Conservation (phyloP, 2,113 vertebrate genomes). For the Grammomys surdaster region DNA sequence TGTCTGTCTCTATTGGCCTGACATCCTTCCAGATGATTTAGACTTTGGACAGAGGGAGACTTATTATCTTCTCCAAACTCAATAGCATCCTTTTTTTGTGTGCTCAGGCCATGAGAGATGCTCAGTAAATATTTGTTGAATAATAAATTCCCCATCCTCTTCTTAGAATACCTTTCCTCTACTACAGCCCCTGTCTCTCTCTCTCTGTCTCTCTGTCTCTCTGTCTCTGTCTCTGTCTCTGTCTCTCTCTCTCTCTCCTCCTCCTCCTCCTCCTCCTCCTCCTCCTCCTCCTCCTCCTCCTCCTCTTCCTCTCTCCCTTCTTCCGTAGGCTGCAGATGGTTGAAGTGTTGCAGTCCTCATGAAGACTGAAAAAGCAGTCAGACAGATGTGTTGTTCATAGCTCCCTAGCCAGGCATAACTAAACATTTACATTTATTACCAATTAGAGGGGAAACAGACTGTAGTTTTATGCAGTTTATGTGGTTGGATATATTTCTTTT, state of each 20-base stretch:
- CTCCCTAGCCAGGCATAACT: slow-evolving; percentile 90
- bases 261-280: background rate
- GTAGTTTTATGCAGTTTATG: slow-evolving; percentile 89
- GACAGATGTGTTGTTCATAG: slow-evolving; percentile 90
- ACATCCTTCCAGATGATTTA: slow-evolving; percentile 5
- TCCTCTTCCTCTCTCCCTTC: background rate
- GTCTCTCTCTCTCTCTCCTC: background rate
- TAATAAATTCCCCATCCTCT: slow-evolving; percentile 26
- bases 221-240: rapidly evolving
- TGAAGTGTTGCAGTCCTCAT: slow-evolving; percentile 73
- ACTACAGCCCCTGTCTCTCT: background rate
- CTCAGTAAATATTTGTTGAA: slow-evolving; percentile 73
- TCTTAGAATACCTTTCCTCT: slow-evolving; percentile 25
- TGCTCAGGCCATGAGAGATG: slow-evolving; percentile 17
- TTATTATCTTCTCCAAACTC: slow-evolving; percentile 26
- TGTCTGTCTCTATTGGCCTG: slow-evolving; percentile 8
- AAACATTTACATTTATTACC: slow-evolving; percentile 93
- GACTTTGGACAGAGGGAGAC: background rate
- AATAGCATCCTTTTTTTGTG: background rate
- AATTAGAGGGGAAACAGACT: slow-evolving; percentile 90
- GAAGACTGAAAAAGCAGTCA: slow-evolving; percentile 85
- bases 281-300: background rate
- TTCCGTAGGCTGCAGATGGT: slow-evolving; percentile 84
- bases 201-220: background rate
- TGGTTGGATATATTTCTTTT: slow-evolving; percentile 85